These are phyloP conservation scores for Euclidia mi DNA, from an alignment of 2,888 invertebrate genomes.

Conservation along the genomic window DNA sequence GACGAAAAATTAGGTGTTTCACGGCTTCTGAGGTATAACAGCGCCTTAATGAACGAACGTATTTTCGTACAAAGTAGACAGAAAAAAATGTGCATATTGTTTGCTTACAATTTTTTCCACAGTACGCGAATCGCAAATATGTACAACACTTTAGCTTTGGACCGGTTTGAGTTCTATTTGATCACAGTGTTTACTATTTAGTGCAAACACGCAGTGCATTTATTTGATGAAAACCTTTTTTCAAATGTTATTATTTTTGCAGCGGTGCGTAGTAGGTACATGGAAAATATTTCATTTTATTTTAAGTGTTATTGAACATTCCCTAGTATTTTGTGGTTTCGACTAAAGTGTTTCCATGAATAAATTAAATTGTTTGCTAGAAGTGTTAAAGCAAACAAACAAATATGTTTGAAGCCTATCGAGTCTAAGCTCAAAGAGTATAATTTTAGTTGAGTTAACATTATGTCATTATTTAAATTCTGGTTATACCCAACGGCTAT, in stretches of 20 bases:
- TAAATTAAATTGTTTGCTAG: too few relatives aligned
- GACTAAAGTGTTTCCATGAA: too few relatives aligned
- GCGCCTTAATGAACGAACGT: background rate
- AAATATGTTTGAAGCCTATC: too few relatives aligned
- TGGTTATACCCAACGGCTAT: too few relatives aligned
- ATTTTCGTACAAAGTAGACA: slow-evolving; percentile 2
- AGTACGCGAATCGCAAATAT: slow-evolving; percentile 60
- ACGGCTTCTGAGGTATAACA: too few relatives aligned
- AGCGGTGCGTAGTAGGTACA: background rate
- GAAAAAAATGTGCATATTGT: slow-evolving; percentile 22
- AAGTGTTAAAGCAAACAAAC: too few relatives aligned
- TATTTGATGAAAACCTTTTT: slow-evolving; percentile 30
- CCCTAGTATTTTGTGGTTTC: too few relatives aligned
- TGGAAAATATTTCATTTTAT: background rate
- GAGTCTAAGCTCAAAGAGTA: too few relatives aligned
- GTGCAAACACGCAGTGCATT: slow-evolving; percentile 35
- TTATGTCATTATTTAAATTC: too few relatives aligned
- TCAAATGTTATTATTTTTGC: slow-evolving; percentile 14
- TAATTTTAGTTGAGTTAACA: too few relatives aligned
- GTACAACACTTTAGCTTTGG: slow-evolving; percentile 61
- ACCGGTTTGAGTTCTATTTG: slow-evolving; percentile 53
- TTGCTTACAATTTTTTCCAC: slow-evolving; percentile 40
- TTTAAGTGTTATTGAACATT: too few relatives aligned
- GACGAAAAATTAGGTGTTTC: too few relatives aligned
- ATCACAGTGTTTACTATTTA: slow-evolving; percentile 45